Percentiles rank a stretch among this genome's conserved stretches.
phyloP scores from a whole-genome alignment of 2,113 vertebrate genomes.

The Cricetomys ansorgei region DNA sequence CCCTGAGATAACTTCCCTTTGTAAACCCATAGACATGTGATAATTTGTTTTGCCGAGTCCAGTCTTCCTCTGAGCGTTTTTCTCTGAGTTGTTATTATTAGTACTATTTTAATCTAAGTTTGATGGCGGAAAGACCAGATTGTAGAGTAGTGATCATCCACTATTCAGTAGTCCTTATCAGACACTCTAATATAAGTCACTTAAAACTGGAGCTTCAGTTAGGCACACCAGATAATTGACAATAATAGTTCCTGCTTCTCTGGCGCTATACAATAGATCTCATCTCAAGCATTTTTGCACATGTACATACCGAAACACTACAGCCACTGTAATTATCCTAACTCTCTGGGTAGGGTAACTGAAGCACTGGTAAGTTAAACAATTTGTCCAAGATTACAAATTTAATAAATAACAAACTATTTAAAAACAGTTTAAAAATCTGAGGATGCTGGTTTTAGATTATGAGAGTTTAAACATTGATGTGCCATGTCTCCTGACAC shows the following conservation, averaged over 20 bases:
- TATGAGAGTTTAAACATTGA: neutral
- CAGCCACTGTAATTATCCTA: neutral
- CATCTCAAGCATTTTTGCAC: neutral
- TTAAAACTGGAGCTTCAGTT: neutral
- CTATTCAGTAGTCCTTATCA: neutral
- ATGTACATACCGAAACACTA: neutral
- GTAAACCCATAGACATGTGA: neutral
- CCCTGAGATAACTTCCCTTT: neutral
- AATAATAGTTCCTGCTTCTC: neutral
- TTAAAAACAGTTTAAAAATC: neutral
- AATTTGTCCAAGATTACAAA: neutral
- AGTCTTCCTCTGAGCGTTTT: neutral
- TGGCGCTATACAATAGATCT: neutral
- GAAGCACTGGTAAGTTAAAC: neutral
- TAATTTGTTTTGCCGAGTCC: neutral
- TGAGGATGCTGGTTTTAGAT: neutral
- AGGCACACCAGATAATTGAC: neutral
- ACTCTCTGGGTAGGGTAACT: neutral
- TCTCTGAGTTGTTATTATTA: neutral
- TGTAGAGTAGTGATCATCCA: neutral
- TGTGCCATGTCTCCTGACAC: neutral
- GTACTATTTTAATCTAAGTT: neutral
- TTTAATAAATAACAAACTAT: neutral
- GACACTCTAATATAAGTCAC: fast-evolving
- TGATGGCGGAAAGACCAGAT: neutral